These are phyloP conservation scores for Ennomos fuscantarius DNA, from an alignment of 2,888 invertebrate species.

Conservation along the genomic window DNA sequence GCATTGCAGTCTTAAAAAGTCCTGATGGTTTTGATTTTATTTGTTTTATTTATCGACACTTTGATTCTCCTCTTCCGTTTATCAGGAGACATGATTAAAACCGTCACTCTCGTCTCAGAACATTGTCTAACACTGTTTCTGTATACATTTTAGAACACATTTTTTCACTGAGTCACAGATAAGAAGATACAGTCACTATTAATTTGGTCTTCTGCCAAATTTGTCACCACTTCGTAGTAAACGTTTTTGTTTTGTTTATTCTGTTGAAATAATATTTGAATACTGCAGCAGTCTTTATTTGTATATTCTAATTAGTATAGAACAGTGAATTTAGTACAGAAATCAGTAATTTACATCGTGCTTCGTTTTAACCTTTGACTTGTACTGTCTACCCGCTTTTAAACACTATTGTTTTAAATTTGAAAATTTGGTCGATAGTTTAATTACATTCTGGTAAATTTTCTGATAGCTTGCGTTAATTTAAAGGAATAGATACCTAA, in stretches of 20 bases:
- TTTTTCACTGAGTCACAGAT: conserved; percentile 60
- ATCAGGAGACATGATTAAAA: conserved; percentile 69
- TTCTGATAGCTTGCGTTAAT: not conserved
- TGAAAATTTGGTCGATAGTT: not conserved
- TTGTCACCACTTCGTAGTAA: conserved; percentile 24
- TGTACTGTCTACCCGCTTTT: conserved; percentile 14
- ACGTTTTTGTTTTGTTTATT: conserved; percentile 31
- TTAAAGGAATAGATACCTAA: no score
- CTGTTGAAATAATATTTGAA: conserved; percentile 27
- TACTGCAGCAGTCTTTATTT: conserved; percentile 41
- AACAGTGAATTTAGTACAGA: conserved; percentile 28
- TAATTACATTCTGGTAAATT: not conserved
- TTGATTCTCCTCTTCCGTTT: conserved; percentile 73
- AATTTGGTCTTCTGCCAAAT: conserved; percentile 36
- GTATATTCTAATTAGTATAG: conserved; percentile 13
- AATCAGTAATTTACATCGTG: conserved; percentile 29
- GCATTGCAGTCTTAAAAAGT: conserved; percentile 32
- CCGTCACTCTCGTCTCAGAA: conserved; percentile 58
- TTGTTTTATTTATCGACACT: conserved; percentile 19
- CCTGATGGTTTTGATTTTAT: conserved; percentile 17
- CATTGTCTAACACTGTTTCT: conserved; percentile 38
- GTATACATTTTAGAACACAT: conserved; percentile 56
- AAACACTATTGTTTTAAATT: conserved; percentile 19
- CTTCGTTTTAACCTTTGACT: conserved; percentile 35
- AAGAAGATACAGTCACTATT: conserved; percentile 33